Percentiles rank a stretch among this genome's conserved stretches.
Conservation (phyloP, 2,888 invertebrate genomes). For the Parnassius mnemosyne region DNA sequence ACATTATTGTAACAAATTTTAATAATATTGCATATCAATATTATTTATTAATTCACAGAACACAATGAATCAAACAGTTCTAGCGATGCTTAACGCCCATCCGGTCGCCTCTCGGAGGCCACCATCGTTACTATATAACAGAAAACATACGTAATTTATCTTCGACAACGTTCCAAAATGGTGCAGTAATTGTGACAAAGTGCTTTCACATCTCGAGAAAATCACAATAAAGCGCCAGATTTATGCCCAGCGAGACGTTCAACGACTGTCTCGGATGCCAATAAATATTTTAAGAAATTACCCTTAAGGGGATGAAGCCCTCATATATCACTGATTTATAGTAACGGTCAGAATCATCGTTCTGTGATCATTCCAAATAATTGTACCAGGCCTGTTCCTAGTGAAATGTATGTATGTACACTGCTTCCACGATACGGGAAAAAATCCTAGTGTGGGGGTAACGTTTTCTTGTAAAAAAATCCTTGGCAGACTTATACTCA, state of each 20-base stretch:
- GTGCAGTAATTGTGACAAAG: slow-evolving; percentile 8
- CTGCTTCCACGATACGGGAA: too few relatives aligned
- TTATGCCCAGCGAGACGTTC: slow-evolving; percentile 12
- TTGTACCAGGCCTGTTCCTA: too few relatives aligned
- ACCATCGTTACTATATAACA: slow-evolving; percentile 1
- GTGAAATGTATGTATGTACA: too few relatives aligned
- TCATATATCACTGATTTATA: slow-evolving; percentile 19
- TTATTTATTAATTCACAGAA: too few relatives aligned
- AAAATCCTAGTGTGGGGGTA: too few relatives aligned
- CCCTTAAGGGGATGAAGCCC: not conserved
- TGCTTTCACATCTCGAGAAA: slow-evolving; percentile 6
- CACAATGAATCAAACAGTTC: not conserved
- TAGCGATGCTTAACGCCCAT: not conserved
- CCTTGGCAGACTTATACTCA: too few relatives aligned
- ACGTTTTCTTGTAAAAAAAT: too few relatives aligned
- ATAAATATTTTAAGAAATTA: slow-evolving; percentile 21
- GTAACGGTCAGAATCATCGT: not conserved
- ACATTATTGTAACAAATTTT: too few relatives aligned
- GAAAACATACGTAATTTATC: slow-evolving; percentile 10
- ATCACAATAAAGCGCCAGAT: slow-evolving; percentile 17
- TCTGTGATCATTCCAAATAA: too few relatives aligned
- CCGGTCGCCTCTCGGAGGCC: slow-evolving; percentile 3
- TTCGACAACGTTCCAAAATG: slow-evolving; percentile 8
- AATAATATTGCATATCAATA: too few relatives aligned
- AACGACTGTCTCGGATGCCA: slow-evolving; percentile 23